A percentile compares a stretch with the other conserved stretches of the same genome.
Conservation (phyloP, 1,140 invertebrate genomes). For the Scaptomyza montana region DNA sequence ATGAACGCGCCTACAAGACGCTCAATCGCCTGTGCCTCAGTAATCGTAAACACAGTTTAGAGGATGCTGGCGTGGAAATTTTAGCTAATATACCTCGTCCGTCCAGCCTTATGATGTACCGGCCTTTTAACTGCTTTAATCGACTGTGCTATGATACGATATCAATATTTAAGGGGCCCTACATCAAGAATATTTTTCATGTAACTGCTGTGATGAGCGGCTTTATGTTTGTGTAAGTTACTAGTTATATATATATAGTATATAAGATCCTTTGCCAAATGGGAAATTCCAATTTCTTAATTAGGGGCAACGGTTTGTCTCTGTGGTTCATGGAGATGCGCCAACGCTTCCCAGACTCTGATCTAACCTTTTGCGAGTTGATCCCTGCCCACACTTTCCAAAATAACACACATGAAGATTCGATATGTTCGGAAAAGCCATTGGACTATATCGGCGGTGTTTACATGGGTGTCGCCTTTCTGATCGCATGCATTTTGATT, state of each 20-base stretch:
- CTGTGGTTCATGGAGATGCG: slow-evolving; percentile 17
- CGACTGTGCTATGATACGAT: slow-evolving; percentile 1
- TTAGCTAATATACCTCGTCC: background rate
- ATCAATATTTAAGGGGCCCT: slow-evolving; percentile 2
- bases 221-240: slow-evolving; percentile 23
- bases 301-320: slow-evolving; percentile 14
- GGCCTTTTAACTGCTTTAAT: background rate
- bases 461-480: background rate
- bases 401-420: background rate
- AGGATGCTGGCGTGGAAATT: background rate
- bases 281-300: background rate
- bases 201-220: background rate
- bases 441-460: background rate
- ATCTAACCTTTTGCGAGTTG: slow-evolving; percentile 10
- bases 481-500: background rate
- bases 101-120: background rate
- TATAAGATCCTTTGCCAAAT: too few species aligned
- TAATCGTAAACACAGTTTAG: slow-evolving; percentile 1
- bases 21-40: slow-evolving; percentile 5
- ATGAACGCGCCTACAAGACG: slow-evolving; percentile 1
- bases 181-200: background rate
- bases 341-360: background rate
- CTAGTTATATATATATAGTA: background rate
- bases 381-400: background rate
- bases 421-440: background rate